phyloP scores from a whole-genome alignment of 2,888 invertebrate species.

The Pteria penguin region DNA sequence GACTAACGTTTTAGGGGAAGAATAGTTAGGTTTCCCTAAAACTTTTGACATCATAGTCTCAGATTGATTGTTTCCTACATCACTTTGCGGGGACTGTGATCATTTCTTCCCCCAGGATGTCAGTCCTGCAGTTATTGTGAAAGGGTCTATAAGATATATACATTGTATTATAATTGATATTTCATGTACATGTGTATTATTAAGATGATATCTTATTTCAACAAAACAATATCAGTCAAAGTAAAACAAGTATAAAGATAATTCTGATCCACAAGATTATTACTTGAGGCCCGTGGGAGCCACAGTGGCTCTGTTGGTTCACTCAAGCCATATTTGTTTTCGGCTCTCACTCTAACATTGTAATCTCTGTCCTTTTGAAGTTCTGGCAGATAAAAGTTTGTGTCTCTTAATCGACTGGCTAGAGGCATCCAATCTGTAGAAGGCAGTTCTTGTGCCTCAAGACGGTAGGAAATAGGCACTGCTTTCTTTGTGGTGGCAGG shows the following conservation, averaged over 20 bases:
- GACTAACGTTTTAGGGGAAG: no score
- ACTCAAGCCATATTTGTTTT: slow-evolving; percentile 97
- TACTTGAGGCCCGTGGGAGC: slow-evolving; percentile 73
- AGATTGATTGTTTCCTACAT: no score
- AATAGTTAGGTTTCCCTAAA: no score
- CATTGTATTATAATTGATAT: no score
- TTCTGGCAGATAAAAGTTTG: slow-evolving; percentile 71
- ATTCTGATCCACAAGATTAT: not conserved
- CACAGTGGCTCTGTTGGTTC: slow-evolving; percentile 93
- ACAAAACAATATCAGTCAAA: no score
- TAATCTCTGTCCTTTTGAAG: slow-evolving; percentile 96
- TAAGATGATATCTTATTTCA: no score
- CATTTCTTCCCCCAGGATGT: no score
- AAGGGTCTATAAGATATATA: no score
- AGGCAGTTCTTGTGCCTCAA: slow-evolving; percentile 59
- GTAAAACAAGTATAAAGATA: not conserved
- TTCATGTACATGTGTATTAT: no score
- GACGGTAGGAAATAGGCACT: slow-evolving; percentile 65
- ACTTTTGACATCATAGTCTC: no score
- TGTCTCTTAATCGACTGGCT: slow-evolving; percentile 66
- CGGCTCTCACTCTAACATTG: slow-evolving; percentile 95
- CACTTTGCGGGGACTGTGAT: no score
- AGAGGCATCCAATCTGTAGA: slow-evolving; percentile 67
- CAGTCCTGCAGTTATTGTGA: no score
- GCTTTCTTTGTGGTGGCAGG: slow-evolving; percentile 48